phyloP scores from a whole-genome alignment of 2,113 vertebrate genomes.

The Gavialis gangeticus region DNA sequence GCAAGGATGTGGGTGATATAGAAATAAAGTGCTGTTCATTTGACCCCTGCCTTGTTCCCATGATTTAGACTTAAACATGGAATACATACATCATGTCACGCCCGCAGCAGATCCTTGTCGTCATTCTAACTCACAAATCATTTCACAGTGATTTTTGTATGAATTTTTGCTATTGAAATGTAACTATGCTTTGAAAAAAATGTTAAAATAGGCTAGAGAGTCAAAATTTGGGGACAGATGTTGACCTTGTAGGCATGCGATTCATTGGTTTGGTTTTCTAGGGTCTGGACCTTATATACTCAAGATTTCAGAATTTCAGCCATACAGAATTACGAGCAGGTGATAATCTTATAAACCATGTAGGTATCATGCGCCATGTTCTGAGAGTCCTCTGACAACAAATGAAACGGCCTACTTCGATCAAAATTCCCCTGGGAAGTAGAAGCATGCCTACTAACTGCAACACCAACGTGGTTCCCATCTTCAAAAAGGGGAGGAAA shows the following conservation, averaged over 20 bases:
- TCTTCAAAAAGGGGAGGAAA: too few relatives aligned
- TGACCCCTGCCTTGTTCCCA: background rate
- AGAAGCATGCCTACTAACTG: fast-evolving
- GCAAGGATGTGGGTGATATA: background rate
- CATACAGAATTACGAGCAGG: background rate
- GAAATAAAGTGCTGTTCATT: background rate
- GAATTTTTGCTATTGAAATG: fast-evolving
- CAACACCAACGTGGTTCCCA: too few relatives aligned
- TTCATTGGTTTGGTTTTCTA: background rate
- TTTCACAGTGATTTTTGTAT: background rate
- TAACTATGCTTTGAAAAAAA: background rate
- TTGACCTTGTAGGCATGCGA: background rate
- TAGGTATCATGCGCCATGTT: fast-evolving
- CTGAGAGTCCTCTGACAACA: fast-evolving
- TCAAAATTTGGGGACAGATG: background rate
- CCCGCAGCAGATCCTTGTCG: fast-evolving
- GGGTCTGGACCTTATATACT: too few relatives aligned
- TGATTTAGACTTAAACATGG: fast-evolving
- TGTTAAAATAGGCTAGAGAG: fast-evolving
- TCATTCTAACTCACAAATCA: background rate
- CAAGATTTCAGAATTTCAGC: too few relatives aligned
- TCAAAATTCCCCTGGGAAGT: background rate
- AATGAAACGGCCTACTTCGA: fast-evolving
- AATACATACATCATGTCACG: background rate
- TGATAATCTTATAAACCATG: fast-evolving